Percentiles rank a stretch among this genome's conserved stretches.
These are phyloP conservation scores for Danio choprae DNA, from an alignment of 2,797 vertebrate species.

Conservation along the genomic window DNA sequence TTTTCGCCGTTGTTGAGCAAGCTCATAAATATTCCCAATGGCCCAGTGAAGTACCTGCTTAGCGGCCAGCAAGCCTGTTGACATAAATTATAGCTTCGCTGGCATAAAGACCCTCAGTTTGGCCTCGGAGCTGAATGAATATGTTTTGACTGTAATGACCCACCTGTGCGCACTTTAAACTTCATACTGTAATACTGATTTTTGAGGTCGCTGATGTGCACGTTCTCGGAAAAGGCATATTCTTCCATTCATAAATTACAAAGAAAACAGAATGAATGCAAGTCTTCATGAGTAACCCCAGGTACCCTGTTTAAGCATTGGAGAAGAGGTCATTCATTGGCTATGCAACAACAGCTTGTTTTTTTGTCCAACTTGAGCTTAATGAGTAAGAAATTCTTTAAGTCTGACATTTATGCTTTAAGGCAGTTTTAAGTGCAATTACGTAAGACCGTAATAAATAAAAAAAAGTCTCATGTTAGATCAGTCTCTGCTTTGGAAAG, in stretches of 20 bases:
- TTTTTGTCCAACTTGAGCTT: constrained; percentile 3
- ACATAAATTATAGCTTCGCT: constrained; percentile 58
- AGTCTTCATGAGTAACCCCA: constrained; percentile 9
- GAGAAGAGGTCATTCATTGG: constrained; percentile 17
- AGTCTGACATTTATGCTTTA: constrained; percentile 33
- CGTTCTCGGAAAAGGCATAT: background rate
- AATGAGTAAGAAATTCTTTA: constrained; percentile 4
- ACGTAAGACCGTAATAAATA: background rate
- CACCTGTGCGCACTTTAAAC: constrained; percentile 65
- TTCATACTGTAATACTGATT: background rate
- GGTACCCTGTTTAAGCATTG: constrained; percentile 19
- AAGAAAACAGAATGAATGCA: constrained; percentile 22
- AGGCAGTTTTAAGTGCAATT: constrained; percentile 5
- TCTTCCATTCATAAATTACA: background rate
- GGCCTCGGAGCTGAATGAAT: constrained; percentile 54
- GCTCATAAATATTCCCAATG: constrained; percentile 64
- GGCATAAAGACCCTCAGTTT: constrained; percentile 48
- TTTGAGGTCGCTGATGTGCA: constrained; percentile 24
- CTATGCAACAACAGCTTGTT: background rate
- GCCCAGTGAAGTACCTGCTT: constrained; percentile 55
- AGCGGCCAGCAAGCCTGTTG: constrained; percentile 55
- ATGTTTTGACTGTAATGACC: constrained; percentile 56
- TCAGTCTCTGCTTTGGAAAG: constrained; percentile 1
- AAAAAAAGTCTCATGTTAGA: background rate
- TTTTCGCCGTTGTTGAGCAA: constrained; percentile 43